Conservation (phyloP, 2,797 vertebrate genomes). For the Danionella dracula region DNA sequence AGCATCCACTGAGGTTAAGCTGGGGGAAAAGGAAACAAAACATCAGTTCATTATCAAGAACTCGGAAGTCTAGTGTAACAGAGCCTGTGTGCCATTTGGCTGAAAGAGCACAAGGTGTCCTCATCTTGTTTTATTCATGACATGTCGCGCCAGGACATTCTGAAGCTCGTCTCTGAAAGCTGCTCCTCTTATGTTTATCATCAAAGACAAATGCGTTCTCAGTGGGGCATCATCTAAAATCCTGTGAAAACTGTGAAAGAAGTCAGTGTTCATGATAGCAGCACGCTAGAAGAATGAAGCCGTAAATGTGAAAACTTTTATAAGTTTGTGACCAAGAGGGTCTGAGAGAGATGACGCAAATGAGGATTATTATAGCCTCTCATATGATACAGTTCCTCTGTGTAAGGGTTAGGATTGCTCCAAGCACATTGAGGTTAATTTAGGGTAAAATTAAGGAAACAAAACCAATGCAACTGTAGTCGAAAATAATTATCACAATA, state of each 20-base stretch:
- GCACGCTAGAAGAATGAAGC: neutral
- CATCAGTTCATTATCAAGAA: neutral
- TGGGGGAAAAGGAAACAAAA: neutral
- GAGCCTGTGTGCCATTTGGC: neutral
- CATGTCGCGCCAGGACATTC: neutral
- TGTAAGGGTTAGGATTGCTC: neutral
- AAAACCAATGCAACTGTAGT: neutral
- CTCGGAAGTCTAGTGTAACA: neutral
- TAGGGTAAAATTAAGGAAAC: neutral
- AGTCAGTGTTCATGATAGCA: neutral
- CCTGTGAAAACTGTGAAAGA: neutral
- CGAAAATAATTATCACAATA: too few species aligned
- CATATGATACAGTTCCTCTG: neutral
- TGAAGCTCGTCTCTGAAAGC: neutral
- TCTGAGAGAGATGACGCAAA: neutral
- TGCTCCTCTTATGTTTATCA: neutral
- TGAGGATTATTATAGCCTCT: neutral
- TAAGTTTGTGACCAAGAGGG: neutral
- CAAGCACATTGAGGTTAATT: neutral
- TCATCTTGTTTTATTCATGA: conserved; percentile 16
- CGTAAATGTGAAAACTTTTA: neutral
- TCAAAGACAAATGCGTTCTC: neutral
- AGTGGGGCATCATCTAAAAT: neutral
- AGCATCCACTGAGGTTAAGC: neutral
- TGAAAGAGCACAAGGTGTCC: neutral